Evolutionary conservation across 2,888 invertebrate species (phyloP).

Genomic region (Plutella xylostella): DNA sequence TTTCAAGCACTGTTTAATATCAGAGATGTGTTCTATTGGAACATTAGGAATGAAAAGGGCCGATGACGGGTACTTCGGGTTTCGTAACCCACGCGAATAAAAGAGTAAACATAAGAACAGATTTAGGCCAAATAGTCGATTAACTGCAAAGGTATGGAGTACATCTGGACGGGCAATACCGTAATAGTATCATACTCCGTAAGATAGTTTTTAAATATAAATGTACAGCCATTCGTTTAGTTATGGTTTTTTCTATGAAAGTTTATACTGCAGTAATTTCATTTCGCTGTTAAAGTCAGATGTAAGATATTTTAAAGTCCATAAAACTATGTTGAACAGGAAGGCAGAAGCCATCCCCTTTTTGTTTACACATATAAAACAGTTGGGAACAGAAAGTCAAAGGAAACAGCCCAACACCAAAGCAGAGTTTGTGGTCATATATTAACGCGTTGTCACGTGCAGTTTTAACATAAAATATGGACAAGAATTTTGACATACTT

Average conservation of each 20-base stretch:
- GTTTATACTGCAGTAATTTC: not conserved
- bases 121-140: conserved; percentile 1
- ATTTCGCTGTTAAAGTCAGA: no score
- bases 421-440: conserved; percentile 2
- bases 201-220: no score
- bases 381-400: not conserved
- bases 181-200: no score
- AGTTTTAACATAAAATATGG: no score
- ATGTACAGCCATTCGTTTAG: no score
- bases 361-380: conserved; percentile 4
- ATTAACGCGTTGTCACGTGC: conserved; percentile 1
- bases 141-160: conserved; percentile 1
- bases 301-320: not conserved
- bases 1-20: no score
- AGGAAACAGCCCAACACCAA: not conserved
- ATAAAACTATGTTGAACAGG: conserved; percentile 1
- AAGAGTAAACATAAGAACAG: conserved; percentile 1
- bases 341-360: not conserved
- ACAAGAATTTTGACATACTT: no score
- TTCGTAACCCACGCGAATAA: not conserved
- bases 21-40: no score
- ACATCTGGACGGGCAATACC: no score
- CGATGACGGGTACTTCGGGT: no score
- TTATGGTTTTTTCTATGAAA: no score
- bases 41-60: no score